Evolutionary conservation across 2,888 invertebrate genomes (phyloP).

Genomic region (Lissocephala sabroskyi): DNA sequence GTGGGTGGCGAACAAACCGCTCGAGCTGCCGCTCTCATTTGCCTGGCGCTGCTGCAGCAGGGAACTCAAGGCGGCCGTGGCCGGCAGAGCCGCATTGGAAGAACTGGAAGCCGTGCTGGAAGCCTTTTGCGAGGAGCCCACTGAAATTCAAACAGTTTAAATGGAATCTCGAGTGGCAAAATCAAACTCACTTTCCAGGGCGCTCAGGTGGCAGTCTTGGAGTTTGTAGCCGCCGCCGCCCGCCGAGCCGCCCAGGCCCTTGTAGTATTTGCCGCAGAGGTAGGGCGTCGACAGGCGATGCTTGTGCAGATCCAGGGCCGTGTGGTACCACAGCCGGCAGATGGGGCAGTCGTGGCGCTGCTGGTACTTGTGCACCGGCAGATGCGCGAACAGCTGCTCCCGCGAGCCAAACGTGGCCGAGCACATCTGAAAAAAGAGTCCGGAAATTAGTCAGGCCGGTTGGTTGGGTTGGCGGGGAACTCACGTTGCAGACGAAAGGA

Average conservation of each 20-base stretch:
- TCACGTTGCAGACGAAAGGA: conserved; percentile 66
- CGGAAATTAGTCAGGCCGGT: background rate
- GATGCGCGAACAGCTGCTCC: conserved; percentile 55
- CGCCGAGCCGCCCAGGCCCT: conserved; percentile 10
- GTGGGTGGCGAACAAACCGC: conserved; percentile 28
- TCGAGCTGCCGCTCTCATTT: conserved; percentile 37
- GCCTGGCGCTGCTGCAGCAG: conserved; percentile 52
- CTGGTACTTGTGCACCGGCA: conserved; percentile 63
- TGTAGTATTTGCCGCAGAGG: conserved; percentile 65
- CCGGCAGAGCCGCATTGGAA: conserved; percentile 30
- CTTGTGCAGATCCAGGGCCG: conserved; percentile 60
- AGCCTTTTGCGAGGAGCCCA: conserved; percentile 24
- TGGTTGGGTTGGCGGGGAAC: too few relatives aligned
- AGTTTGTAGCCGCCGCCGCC: conserved; percentile 45
- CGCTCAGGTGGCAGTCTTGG: conserved; percentile 58
- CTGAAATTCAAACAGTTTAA: too few relatives aligned
- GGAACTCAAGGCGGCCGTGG: conserved; percentile 40
- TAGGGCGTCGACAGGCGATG: conserved; percentile 65
- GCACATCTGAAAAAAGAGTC: conserved; percentile 47
- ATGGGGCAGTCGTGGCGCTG: conserved; percentile 65
- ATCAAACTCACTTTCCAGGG: conserved; percentile 49
- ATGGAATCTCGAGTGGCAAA: background rate
- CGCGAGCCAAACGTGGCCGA: conserved; percentile 51
- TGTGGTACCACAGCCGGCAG: conserved; percentile 66
- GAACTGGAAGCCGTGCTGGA: conserved; percentile 8